phyloP scores from a whole-genome alignment of 92 coral and sea anemone species.

The Blastomussa wellsi region DNA sequence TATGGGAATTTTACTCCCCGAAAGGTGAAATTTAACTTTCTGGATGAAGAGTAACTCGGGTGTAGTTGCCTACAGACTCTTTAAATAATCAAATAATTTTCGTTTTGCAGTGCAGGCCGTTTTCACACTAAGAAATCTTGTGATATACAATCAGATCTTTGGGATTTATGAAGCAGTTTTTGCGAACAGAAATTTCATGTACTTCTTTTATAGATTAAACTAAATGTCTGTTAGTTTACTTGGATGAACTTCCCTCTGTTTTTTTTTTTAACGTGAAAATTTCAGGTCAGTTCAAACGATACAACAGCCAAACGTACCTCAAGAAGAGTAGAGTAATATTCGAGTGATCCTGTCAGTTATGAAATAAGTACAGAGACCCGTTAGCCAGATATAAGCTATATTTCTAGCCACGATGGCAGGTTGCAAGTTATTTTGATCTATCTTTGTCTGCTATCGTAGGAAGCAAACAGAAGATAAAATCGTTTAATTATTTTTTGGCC shows the following conservation, averaged over 20 bases:
- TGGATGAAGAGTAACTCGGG: neutral
- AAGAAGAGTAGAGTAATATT: neutral
- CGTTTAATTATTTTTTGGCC: conserved; percentile 16
- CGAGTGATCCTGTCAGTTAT: neutral
- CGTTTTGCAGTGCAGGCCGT: neutral
- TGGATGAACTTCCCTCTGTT: no score
- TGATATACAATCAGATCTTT: neutral
- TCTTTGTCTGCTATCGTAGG: neutral
- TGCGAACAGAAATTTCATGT: no score
- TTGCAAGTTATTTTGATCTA: neutral
- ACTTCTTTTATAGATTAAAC: no score
- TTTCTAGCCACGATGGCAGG: neutral
- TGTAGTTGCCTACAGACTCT: neutral
- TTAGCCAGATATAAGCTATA: neutral
- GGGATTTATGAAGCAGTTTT: no score
- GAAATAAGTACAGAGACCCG: neutral
- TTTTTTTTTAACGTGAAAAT: no score
- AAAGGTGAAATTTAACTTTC: neutral
- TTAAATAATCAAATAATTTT: neutral
- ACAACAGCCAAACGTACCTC: neutral
- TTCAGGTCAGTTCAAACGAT: neutral
- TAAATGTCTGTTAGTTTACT: no score
- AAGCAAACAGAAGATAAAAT: neutral
- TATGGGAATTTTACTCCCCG: neutral
- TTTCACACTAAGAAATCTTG: neutral